Base-by-base conservation (phyloP, 2,888 invertebrate species). In the Erebia ligea region DNA sequence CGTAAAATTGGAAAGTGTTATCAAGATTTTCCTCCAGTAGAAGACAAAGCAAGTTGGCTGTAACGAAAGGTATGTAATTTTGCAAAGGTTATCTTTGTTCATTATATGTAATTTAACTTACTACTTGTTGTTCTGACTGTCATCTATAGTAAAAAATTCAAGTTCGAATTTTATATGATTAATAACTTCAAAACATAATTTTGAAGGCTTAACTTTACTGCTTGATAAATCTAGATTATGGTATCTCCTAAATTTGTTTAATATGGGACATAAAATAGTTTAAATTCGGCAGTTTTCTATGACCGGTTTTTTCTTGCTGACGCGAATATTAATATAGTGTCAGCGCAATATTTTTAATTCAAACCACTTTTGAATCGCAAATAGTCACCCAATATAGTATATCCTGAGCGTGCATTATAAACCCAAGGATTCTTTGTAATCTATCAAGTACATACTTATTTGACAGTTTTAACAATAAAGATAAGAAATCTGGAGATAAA, bases 1-100 rank as follows among this genome's bases (percentile, higher is more conserved):
- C 67, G 71, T 73, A 69, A 68, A 71, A 76, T 71, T 72, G 67
- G 67, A 72, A 69, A 75, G 72, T 73, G 69, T 66, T 73, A 71
- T 54, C 67, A 63, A 48, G 50, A 73, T 63, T 50, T 50, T 64
- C n/a, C 52, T 34, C 8, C 13, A 17, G 5, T 40, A 13, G 40
- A 64, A 64, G 52, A 40, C 52, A 54, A 64, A 64, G 64, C 17
- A 34, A 64, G 17, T 34, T 40, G 64, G 19, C 64, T 17, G n/a
- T 40, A 40, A n/a, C 40, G 13, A 64, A 54, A 40, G 64, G 64
- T 64, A 64, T 17, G 64, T 40, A 17, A 40, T 13, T 8, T 13
- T 13, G 1, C 48, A 62, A 48, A 48, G 0, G 8, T 21, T 48
- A 8, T 62, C 21, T 13, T 13, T 15, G 21, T 17, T 40, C 54